Evolutionary conservation across 2,113 vertebrate species (phyloP).

Genomic region (Anarrhichthys ocellatus): DNA sequence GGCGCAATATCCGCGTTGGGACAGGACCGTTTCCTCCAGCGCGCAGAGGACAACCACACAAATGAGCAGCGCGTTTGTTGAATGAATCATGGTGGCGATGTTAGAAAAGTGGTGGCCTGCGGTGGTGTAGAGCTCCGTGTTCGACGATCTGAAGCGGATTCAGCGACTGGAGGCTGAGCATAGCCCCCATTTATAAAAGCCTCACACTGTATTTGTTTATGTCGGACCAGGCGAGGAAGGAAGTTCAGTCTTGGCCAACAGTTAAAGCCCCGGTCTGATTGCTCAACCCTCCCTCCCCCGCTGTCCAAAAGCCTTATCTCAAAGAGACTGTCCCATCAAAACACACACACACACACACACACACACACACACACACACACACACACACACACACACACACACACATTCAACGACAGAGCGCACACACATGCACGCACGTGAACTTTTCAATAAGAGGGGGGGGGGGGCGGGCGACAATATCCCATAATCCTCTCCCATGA

Average conservation of each 20-base stretch:
- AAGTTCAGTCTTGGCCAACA: slow-evolving; percentile 53
- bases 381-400: slow-evolving; percentile 1
- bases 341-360: slow-evolving; percentile 6
- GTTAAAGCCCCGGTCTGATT: slow-evolving; percentile 37
- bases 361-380: slow-evolving; percentile 4
- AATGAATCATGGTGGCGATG: slow-evolving; percentile 26
- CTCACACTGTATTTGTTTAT: neutral
- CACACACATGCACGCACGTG: neutral
- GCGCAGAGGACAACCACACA: slow-evolving; percentile 30
- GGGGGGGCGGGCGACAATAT: neutral
- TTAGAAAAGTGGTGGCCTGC: neutral
- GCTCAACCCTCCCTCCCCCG: slow-evolving; percentile 46
- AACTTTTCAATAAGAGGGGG: slow-evolving; percentile 10
- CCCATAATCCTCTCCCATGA: neutral
- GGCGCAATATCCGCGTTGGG: slow-evolving; percentile 29
- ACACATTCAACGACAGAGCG: neutral
- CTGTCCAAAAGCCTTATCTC: slow-evolving; percentile 37
- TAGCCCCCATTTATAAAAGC: slow-evolving; percentile 64
- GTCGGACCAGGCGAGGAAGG: slow-evolving; percentile 59
- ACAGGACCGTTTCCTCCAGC: slow-evolving; percentile 15
- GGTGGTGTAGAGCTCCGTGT: neutral
- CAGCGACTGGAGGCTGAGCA: neutral
- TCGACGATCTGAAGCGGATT: neutral
- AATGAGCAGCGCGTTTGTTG: neutral
- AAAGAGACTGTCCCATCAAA: slow-evolving; percentile 18